These are phyloP conservation scores for Polietes domitor DNA, from an alignment of 2,888 invertebrate species.

Conservation along the genomic window DNA sequence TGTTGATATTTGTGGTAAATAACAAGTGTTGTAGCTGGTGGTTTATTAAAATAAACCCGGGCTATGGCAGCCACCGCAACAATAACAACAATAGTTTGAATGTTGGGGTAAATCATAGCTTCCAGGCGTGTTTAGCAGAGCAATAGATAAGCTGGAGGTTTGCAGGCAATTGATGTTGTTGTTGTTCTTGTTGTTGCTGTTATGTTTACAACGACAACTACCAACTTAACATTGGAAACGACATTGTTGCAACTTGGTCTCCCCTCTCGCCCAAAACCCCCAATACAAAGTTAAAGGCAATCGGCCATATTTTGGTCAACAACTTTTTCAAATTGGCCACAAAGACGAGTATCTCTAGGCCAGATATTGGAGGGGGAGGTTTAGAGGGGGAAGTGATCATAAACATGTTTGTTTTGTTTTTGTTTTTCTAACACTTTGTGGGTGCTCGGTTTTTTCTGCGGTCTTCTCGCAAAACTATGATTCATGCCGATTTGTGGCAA, in stretches of 20 bases:
- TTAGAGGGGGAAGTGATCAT: background rate
- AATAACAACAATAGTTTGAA: background rate
- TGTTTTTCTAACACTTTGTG: slow-evolving; percentile 24
- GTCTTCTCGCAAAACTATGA: background rate
- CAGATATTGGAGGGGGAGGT: background rate
- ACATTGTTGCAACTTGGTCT: background rate
- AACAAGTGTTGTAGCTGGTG: slow-evolving; percentile 34
- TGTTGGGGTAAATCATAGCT: slow-evolving; percentile 5
- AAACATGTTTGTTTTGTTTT: too few species aligned
- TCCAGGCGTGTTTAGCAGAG: slow-evolving; percentile 24
- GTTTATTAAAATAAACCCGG: slow-evolving; percentile 27
- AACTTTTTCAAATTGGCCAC: slow-evolving; percentile 19
- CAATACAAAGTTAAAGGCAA: background rate
- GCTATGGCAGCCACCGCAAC: background rate
- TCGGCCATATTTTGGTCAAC: background rate
- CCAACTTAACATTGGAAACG: slow-evolving; percentile 27
- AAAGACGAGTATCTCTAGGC: background rate
- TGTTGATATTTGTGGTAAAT: background rate
- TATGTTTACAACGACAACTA: slow-evolving; percentile 11
- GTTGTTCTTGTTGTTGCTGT: background rate
- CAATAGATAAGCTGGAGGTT: slow-evolving; percentile 12
- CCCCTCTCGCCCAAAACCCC: too few species aligned
- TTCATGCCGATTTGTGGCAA: slow-evolving; percentile 7
- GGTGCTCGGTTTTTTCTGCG: background rate
- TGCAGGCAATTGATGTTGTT: background rate